Percentiles rank a stretch among this genome's conserved stretches.
These are phyloP conservation scores for Hydrolagus colliei DNA, from an alignment of 2,797 vertebrate genomes.

Conservation along the genomic window DNA sequence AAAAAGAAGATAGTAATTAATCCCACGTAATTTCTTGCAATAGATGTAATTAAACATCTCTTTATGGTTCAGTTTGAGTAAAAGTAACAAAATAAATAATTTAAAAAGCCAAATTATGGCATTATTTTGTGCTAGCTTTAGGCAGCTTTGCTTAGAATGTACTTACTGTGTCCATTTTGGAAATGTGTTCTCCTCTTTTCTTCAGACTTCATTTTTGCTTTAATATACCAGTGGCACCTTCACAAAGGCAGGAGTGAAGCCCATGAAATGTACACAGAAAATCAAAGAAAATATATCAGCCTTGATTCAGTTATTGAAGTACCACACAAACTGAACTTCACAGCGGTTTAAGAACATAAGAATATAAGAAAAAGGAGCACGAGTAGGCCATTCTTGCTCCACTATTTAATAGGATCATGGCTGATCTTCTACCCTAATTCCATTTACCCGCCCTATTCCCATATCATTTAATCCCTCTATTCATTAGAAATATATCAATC, in stretches of 20 bases:
- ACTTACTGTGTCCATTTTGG: conserved; percentile 80
- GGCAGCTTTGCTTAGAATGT: background rate
- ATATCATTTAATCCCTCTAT: no score
- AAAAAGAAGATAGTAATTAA: no score
- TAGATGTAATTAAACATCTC: background rate
- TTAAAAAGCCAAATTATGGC: conserved; percentile 17
- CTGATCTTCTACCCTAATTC: no score
- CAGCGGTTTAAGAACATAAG: background rate
- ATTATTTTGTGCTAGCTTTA: conserved; percentile 9
- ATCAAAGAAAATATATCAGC: conserved; percentile 5
- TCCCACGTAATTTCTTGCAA: background rate
- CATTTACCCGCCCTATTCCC: no score
- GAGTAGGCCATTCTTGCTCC: no score
- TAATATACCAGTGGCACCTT: conserved; percentile 96
- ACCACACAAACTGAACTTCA: background rate
- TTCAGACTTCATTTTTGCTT: conserved; percentile 95
- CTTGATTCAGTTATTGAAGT: conserved; percentile 16
- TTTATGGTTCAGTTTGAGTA: background rate
- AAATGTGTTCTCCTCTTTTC: conserved; percentile 85
- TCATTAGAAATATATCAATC: no score
- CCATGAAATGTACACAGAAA: conserved; percentile 10
- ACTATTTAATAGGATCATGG: no score
- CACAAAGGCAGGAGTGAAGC: conserved; percentile 39
- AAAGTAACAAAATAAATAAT: background rate
- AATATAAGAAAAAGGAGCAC: no score